Percentiles rank a stretch among this genome's conserved stretches.
These are phyloP conservation scores for Gambusia yucatana DNA, from an alignment of 2,797 vertebrate genomes.

Conservation along the genomic window DNA sequence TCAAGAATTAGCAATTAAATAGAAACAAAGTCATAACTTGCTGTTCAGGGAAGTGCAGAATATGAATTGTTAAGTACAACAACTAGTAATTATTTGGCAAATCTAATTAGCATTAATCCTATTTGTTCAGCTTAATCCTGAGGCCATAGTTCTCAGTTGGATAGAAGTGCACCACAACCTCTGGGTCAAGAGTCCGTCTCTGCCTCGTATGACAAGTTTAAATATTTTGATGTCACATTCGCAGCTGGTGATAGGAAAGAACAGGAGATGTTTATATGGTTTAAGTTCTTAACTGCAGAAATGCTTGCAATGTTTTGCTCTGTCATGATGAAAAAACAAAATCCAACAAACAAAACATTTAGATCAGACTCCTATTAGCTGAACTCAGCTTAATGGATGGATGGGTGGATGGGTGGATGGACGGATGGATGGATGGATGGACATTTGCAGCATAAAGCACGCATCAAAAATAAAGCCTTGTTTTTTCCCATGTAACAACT, in stretches of 20 bases:
- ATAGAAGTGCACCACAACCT: not conserved
- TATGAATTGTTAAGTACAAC: not conserved
- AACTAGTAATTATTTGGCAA: not conserved
- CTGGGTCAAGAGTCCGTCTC: not conserved
- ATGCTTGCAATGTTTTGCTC: not conserved
- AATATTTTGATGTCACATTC: not conserved
- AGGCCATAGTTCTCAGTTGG: not conserved
- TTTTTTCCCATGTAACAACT: not conserved
- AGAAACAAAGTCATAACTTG: conserved; percentile 1
- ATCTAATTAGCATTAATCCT: not conserved
- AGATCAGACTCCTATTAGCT: not conserved
- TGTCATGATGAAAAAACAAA: not conserved
- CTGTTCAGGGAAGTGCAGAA: not conserved
- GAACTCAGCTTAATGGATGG: too few species aligned
- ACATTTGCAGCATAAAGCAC: not conserved
- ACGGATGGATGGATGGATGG: not conserved
- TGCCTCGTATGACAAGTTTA: not conserved
- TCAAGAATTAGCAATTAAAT: conserved; percentile 10
- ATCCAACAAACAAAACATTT: not conserved
- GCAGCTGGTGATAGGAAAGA: not conserved
- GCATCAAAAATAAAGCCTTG: not conserved
- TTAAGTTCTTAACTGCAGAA: not conserved
- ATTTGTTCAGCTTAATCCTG: not conserved
- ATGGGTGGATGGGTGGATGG: not conserved
- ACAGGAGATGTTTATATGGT: not conserved